These are phyloP conservation scores for Portevinia maculata DNA, from an alignment of 2,888 invertebrate species.

Conservation along the genomic window DNA sequence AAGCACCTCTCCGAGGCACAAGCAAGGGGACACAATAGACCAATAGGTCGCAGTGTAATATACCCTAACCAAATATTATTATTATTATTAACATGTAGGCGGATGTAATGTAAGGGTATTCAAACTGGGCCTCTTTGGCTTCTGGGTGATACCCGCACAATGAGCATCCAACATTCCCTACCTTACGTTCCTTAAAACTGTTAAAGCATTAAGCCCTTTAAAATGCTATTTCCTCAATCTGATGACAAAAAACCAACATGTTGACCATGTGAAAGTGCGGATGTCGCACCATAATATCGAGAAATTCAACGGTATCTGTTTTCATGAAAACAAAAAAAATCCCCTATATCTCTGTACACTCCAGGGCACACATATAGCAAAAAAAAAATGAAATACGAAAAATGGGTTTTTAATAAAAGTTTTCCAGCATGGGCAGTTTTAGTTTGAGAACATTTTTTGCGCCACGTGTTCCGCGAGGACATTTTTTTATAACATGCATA, in stretches of 20 bases:
- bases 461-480: neutral
- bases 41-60: too few species aligned
- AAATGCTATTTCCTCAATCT: conserved; percentile 27
- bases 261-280: conserved; percentile 12
- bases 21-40: too few species aligned
- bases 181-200: neutral
- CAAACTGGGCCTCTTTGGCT: too few species aligned
- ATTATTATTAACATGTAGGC: too few species aligned
- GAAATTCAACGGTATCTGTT: conserved; percentile 1
- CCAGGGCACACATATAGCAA: neutral
- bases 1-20: too few species aligned
- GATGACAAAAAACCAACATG: conserved; percentile 4
- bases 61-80: too few species aligned
- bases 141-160: too few species aligned
- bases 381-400: neutral
- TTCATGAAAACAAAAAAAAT: conserved; percentile 1
- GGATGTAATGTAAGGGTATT: too few species aligned
- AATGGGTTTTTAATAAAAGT: neutral
- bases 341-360: neutral
- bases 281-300: conserved; percentile 9
- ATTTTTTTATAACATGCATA: neutral
- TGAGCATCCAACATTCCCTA: too few species aligned
- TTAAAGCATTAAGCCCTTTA: neutral
- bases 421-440: neutral
- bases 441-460: neutral